These are phyloP conservation scores for Saturnia japonica DNA, from an alignment of 2,888 invertebrate genomes.

Conservation along the genomic window DNA sequence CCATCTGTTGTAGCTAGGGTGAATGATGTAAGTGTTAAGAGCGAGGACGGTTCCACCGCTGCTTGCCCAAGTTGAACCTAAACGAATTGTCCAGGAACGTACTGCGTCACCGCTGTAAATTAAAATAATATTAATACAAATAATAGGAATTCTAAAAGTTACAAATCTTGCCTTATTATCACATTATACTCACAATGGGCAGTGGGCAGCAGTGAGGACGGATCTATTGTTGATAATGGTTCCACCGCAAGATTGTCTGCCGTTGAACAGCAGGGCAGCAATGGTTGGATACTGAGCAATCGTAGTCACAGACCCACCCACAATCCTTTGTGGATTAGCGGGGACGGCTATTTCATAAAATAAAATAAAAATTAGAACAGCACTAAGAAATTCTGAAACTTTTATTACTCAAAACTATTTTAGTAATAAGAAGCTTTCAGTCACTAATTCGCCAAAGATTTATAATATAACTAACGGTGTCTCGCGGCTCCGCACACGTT, in stretches of 20 bases:
- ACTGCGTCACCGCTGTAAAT: constrained; percentile 39
- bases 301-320: constrained; percentile 43
- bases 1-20: constrained; percentile 49
- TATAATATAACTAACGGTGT: too few relatives aligned
- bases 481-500: too few relatives aligned
- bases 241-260: constrained; percentile 38
- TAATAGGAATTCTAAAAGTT: background rate
- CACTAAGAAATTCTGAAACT: too few relatives aligned
- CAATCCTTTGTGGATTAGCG: constrained; percentile 37
- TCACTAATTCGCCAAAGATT: too few relatives aligned
- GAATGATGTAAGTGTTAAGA: constrained; percentile 34
- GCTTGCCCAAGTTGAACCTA: constrained; percentile 52
- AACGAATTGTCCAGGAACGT: constrained; percentile 46
- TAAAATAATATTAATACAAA: background rate
- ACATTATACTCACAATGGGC: constrained; percentile 38
- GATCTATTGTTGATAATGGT: constrained; percentile 44
- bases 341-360: constrained; percentile 33
- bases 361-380: too few relatives aligned
- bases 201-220: constrained; percentile 51
- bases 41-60: constrained; percentile 47
- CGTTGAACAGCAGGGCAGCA: constrained; percentile 33
- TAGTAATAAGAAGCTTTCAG: too few relatives aligned
- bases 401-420: too few relatives aligned
- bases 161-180: background rate
- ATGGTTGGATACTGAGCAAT: constrained; percentile 40